Conservation (phyloP, 2,797 vertebrate species). For the Hemibagrus guttatus region DNA sequence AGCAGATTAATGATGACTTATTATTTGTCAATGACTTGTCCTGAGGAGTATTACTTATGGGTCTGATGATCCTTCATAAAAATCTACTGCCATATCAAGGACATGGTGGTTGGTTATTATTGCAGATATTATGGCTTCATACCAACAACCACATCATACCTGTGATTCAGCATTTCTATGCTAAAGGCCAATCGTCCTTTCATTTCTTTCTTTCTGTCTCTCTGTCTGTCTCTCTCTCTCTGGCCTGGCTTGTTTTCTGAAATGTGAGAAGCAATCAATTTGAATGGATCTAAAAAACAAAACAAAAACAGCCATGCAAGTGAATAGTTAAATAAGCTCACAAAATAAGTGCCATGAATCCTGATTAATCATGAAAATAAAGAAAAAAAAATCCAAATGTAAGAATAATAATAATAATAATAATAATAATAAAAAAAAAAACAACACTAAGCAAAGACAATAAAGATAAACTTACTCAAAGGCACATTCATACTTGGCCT, state of each 20-base stretch:
- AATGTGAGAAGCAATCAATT: slow-evolving; percentile 62
- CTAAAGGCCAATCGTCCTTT: slow-evolving; percentile 53
- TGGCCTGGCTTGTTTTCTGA: slow-evolving; percentile 67
- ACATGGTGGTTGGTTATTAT: slow-evolving; percentile 11
- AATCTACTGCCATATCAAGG: neutral
- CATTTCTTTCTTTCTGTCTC: neutral
- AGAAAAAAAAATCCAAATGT: slow-evolving; percentile 60
- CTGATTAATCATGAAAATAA: slow-evolving; percentile 57
- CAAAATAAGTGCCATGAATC: slow-evolving; percentile 56
- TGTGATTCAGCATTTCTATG: slow-evolving; percentile 64
- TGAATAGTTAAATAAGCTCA: slow-evolving; percentile 67
- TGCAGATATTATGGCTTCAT: slow-evolving; percentile 25
- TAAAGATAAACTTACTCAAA: slow-evolving; percentile 79
- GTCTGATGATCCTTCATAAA: neutral
- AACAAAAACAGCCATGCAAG: slow-evolving; percentile 71
- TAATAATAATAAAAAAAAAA: slow-evolving; percentile 59
- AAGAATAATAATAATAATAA: slow-evolving; percentile 59
- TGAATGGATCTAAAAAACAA: slow-evolving; percentile 51
- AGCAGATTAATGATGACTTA: slow-evolving; percentile 12
- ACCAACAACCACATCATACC: slow-evolving; percentile 51
- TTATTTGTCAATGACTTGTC: neutral
- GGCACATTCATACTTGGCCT: slow-evolving; percentile 77
- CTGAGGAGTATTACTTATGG: neutral
- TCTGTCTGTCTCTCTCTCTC: slow-evolving; percentile 29
- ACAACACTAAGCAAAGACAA: slow-evolving; percentile 64